A percentile compares a stretch with the other conserved stretches of the same genome.
Conservation (phyloP, 2,113 vertebrate genomes). For the Aptenodytes forsteri region DNA sequence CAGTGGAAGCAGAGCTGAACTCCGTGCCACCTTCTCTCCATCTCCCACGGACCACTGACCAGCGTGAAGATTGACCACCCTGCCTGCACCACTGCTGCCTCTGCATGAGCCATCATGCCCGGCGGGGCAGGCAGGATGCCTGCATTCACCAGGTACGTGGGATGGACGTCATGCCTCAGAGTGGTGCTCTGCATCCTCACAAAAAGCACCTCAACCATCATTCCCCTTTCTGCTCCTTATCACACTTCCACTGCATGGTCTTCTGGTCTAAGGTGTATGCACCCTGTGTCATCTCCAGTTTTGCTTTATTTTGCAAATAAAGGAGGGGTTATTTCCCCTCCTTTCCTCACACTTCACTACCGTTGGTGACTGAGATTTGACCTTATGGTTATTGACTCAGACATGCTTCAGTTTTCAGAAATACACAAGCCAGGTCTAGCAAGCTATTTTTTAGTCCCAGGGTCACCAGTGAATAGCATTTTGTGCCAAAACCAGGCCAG, state of each 20-base stretch:
- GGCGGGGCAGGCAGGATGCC: background rate
- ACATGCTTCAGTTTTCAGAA: background rate
- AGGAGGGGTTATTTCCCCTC: background rate
- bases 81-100: background rate
- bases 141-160: background rate
- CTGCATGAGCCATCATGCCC: background rate
- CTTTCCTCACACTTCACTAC: background rate
- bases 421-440: background rate
- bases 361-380: background rate
- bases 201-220: background rate
- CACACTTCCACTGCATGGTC: background rate
- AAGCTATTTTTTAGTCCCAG: background rate
- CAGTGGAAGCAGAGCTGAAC: background rate
- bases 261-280: fast-evolving
- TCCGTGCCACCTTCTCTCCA: background rate
- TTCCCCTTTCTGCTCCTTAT: background rate
- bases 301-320: background rate
- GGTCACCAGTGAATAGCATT: background rate
- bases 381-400: background rate
- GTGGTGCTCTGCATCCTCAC: background rate
- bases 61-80: background rate
- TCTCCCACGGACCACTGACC: background rate
- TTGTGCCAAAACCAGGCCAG: background rate
- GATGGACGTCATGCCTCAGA: background rate
- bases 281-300: background rate